These are phyloP conservation scores for Acleris emargana DNA, from an alignment of 2,888 invertebrate species.

Conservation along the genomic window DNA sequence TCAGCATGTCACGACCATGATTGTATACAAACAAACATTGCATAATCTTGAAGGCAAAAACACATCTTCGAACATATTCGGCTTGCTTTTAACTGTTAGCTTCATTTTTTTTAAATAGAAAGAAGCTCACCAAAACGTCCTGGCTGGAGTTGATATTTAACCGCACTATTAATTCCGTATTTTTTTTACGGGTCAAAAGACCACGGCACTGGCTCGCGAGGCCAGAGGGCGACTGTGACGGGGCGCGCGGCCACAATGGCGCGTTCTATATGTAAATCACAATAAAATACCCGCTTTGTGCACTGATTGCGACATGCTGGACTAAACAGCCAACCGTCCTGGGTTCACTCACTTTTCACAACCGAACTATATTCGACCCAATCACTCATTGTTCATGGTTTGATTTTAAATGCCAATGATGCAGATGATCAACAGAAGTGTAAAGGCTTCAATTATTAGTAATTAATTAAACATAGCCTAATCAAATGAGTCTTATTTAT, in stretches of 20 bases:
- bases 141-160: conserved; percentile 5
- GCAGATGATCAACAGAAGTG: conserved; percentile 1
- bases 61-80: not conserved
- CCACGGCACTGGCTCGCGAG: conserved; percentile 61
- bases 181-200: conserved; percentile 54
- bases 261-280: conserved; percentile 79
- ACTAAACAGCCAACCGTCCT: conserved; percentile 70
- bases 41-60: not conserved
- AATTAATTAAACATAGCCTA: not conserved
- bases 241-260: conserved; percentile 72
- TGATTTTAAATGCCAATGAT: conserved; percentile 24
- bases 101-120: not conserved
- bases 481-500: no score
- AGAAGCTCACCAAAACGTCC: conserved; percentile 16
- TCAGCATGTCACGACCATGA: not conserved
- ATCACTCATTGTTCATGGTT: conserved; percentile 37
- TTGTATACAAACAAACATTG: conserved; percentile 30
- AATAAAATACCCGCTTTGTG: conserved; percentile 80
- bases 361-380: conserved; percentile 49
- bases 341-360: conserved; percentile 51
- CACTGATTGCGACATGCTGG: conserved; percentile 77
- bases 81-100: not conserved
- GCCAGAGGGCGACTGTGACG: conserved; percentile 77
- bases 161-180: conserved; percentile 32
- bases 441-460: not conserved